Conservation (phyloP, 2,113 vertebrate genomes). For the western clawed frog (Xenopus tropicalis) region UCB_Xtro_10.0 CM004445.2:5135501-5136000, state of each 20-base stretch:
- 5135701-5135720: not conserved
- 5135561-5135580: slow-evolving; percentile 91
- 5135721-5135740: too few relatives aligned
- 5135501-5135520: slow-evolving; percentile 55
- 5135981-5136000: slow-evolving; percentile 36
- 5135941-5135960: not conserved
- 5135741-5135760: too few relatives aligned
- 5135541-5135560: slow-evolving; percentile 87
- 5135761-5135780: not conserved
- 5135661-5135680: slow-evolving; percentile 43
- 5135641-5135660: slow-evolving; percentile 33
- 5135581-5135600: slow-evolving; percentile 83
- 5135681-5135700: slow-evolving; percentile 44
- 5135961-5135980: not conserved
- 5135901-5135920: too few relatives aligned
- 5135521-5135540: slow-evolving; percentile 68
- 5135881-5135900: too few relatives aligned
- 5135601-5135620: slow-evolving; percentile 67
- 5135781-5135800: too few relatives aligned
- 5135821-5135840: too few relatives aligned
- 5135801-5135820: too few relatives aligned
- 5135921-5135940: too few relatives aligned
- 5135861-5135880: too few relatives aligned
- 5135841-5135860: too few relatives aligned
- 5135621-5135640: slow-evolving; percentile 17